phyloP scores from a whole-genome alignment of 1,140 invertebrate species.

The Saccostrea echinata region DNA sequence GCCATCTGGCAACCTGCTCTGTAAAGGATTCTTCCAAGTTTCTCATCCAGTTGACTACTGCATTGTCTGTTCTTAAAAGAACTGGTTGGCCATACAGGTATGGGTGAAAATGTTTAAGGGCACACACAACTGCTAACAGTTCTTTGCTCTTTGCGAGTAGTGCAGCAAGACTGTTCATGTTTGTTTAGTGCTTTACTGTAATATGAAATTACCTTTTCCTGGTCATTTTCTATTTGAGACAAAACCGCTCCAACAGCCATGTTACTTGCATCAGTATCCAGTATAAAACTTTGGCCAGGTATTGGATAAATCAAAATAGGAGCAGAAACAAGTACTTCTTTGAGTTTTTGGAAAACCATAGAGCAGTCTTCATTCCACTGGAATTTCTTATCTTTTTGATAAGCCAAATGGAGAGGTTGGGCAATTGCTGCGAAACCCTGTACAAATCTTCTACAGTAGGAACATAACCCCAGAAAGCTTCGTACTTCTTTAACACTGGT shows the following conservation, averaged over 20 bases:
- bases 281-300: too few species aligned
- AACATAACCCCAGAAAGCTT: too few species aligned
- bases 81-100: constrained; percentile 56
- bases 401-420: too few species aligned
- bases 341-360: too few species aligned
- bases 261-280: constrained; percentile 62
- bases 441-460: too few species aligned
- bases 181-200: constrained; percentile 48
- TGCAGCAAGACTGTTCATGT: constrained; percentile 59
- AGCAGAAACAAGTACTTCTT: too few species aligned
- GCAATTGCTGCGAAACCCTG: too few species aligned
- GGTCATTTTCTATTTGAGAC: constrained; percentile 73
- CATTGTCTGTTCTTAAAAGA: constrained; percentile 67
- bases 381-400: too few species aligned
- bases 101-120: constrained; percentile 47
- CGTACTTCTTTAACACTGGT: too few species aligned
- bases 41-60: constrained; percentile 65
- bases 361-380: too few species aligned
- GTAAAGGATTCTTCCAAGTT: constrained; percentile 60
- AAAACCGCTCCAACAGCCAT: constrained; percentile 75
- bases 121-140: constrained; percentile 55
- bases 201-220: constrained; percentile 53
- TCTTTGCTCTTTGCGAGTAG: constrained; percentile 61
- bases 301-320: too few species aligned
- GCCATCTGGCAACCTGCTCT: constrained; percentile 68